Base-by-base conservation (phyloP, 2,113 vertebrate genomes). In the Dendropsophus ebraccatus region DNA sequence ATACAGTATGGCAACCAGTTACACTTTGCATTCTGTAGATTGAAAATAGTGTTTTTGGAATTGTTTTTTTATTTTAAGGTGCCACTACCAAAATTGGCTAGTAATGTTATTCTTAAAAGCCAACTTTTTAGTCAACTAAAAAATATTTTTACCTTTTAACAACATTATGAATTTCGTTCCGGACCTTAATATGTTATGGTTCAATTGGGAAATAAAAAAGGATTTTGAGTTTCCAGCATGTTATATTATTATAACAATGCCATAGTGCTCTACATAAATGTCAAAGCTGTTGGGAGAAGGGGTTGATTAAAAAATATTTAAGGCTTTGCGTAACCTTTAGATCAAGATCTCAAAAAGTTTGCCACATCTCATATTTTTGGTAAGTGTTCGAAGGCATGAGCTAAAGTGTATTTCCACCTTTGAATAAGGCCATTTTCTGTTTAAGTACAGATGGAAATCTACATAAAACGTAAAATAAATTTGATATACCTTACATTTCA, bases 281-380 rank as follows among this genome's bases (percentile, higher is more conserved):
- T 70, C 67, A 70, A 41, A 70, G 32, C 35, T 41, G 67, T 70
- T 19, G 37, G 35, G 32, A 21, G 67, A 70, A 70, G 2, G 12
- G 37, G 35, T 70, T 70, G 67, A 41, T 41, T 70, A 35, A 32
- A 69, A 30, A 69, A 19, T 41, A 70, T 70, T 69, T 69, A 70
- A 70, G 35, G 6, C 67, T 70, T 41, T 41, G 9, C 14, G 17
- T 70, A 41, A 70, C 67, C 67, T 70, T 70, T 41, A 70, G 21
- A 19, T 19, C 67, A 70, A 70, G 10, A 70, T 41, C 67, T 37
- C 16, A 35, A 35, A 7, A 69, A 11, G 14, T 35, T 69, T 69
- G 30, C 65, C 30, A 35, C 30, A 69, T 7, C 30, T 21, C 35
- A 70, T 70, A 70, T 70, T 70, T 41, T 35, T 70, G 32, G 19